Evolutionary conservation across 2,797 vertebrate species (phyloP), one percentile per base, ranked within the genome.

Genomic region (Hirundo rustica): DNA sequence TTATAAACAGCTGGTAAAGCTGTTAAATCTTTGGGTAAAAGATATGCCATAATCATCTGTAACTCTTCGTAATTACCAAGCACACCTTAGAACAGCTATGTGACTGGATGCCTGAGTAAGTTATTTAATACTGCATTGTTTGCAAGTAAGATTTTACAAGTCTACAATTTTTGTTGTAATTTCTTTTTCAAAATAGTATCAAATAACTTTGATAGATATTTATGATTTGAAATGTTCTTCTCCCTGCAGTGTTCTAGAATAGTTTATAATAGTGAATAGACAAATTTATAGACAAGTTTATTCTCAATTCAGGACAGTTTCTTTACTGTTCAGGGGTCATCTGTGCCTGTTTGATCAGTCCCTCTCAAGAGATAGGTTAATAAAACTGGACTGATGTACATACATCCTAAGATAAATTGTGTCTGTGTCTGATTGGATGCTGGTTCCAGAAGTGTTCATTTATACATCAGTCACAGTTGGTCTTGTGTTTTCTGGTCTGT

Each of bases 21-120:
- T 62, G 40, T 80, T 77, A 83, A 85, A 53, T 72, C 23, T 77
- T 84, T 19, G 42, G 50, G 30, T 90, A 75, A 50, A 86, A 75
- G 70, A 68, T 72, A 64, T 8, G 67, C 29, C 30, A 54, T 47
- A 67, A 90, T 65, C n/a, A 54, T 72, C 40, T 58, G 44, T 48
- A 82, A 20, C 40, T 86, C 25, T 70, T 64, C 70, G 26, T 65
- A 70, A 48, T 62, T 72, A 36, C 38, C 13, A 68, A 75, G 42
- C n/a, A 38, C 15, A 20, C 34, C 12, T 71, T 57, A 45, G 53
- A 74, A 34, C 15, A 50, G 20, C 14, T 68, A 7, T 71, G 14
- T 57, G 61, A 55, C 11, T 83, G 44, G 64, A 48, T 85, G 65
- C 29, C 40, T 34, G 29, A 70, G 10, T 65, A 76, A 87, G 57